phyloP scores from a whole-genome alignment of 2,888 invertebrate genomes.

The Diarsia mendica region DNA sequence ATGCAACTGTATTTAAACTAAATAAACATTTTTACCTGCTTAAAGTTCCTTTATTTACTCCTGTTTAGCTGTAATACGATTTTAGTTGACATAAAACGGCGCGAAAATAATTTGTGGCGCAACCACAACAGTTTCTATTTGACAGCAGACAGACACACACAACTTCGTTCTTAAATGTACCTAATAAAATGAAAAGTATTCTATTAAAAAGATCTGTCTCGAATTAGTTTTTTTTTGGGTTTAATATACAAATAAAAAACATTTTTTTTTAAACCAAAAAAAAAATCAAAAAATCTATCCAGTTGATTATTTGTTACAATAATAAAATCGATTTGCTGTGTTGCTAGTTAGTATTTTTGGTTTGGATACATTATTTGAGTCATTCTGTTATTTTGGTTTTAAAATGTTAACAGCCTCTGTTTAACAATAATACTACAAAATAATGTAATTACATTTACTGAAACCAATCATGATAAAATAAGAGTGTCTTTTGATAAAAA shows the following conservation, averaged over 20 bases:
- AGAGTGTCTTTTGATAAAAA: not conserved
- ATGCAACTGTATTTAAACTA: not conserved
- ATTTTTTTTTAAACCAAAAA: not conserved
- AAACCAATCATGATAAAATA: not conserved
- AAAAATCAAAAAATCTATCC: not conserved
- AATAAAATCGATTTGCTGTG: not conserved
- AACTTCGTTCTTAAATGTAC: not conserved
- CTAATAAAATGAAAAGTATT: not conserved
- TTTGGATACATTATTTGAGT: slow-evolving; percentile 16
- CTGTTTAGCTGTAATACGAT: not conserved
- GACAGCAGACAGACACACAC: not conserved
- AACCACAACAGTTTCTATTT: not conserved
- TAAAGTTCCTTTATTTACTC: not conserved
- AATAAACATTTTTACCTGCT: slow-evolving; percentile 10
- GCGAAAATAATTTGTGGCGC: slow-evolving; percentile 20
- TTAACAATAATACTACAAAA: no score
- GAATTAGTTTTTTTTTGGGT: no score
- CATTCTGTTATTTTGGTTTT: not conserved
- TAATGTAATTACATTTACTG: not conserved
- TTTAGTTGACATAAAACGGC: slow-evolving; percentile 15
- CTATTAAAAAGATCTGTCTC: no score
- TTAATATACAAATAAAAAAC: not conserved
- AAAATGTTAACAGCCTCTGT: no score
- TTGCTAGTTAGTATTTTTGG: slow-evolving; percentile 13
- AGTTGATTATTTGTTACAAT: not conserved